Base-by-base conservation (phyloP, 2,888 invertebrate species). In the Spialia ferax region DNA sequence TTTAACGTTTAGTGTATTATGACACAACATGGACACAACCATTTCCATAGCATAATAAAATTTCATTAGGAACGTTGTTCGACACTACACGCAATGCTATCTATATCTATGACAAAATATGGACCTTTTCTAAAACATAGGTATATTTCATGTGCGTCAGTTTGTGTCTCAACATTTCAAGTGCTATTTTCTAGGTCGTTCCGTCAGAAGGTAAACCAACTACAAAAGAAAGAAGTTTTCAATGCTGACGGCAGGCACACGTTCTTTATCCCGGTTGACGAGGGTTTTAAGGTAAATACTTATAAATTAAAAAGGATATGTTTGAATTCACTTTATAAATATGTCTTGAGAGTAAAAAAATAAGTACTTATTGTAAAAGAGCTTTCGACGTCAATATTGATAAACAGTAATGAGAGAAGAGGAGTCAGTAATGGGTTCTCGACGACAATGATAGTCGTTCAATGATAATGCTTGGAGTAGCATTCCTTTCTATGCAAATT, bases 181-280 rank as follows among this genome's bases (percentile, higher is more conserved):
- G 56, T 35, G 35, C 38, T 50, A 35, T 70, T 63, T 89, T 18
- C 45, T 86, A 97, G 97, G 82, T 94, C 95, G 18, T 98, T 97
- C 87, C 95, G 97, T 63, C 96, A 97, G 78, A 96, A 96, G 84
- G 96, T 97, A 70, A 94, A 95, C 77, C 93, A 96, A 74, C 95
- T 95, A 76, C 95, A 96, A 75, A 97, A 97, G 88, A 95, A 96
- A 80, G 95, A 96, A 68, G 95, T 97, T 54, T 97, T 97, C 86
- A 96, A 95, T 78, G 95, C 95, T 35, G 96, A 96, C 74, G 98
- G 97, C 59, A 95, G 96, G 69, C 96, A 97, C 85, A 98, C 98
- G 15, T 98, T 97, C 89, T 97, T 98, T 83, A 96, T 98, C 77
- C 98, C 98, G 7, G 96, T 98, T 52, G 98, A 98, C 87, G 97